Percentiles rank a stretch among this genome's conserved stretches.
Conservation (phyloP, 1,140 invertebrate species). For the Aplysia californica region DNA sequence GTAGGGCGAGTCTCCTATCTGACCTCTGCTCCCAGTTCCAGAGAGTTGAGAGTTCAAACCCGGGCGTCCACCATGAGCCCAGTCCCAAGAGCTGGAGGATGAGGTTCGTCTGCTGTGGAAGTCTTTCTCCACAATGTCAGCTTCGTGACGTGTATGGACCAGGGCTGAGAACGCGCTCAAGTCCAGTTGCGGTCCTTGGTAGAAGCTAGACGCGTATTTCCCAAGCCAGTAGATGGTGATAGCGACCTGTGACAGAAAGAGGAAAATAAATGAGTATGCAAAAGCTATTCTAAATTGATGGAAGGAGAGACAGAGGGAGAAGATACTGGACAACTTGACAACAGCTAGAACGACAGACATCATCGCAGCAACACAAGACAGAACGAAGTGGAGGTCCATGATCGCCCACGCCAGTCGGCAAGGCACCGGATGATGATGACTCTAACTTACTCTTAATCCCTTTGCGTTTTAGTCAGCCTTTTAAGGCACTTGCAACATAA, state of each 20-base stretch:
- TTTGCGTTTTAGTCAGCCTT: no score
- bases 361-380: not conserved
- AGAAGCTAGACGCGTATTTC: constrained; percentile 35
- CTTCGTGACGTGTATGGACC: constrained; percentile 44
- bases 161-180: constrained; percentile 58
- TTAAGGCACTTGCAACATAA: no score
- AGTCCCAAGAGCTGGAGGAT: constrained; percentile 35
- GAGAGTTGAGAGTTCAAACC: not conserved
- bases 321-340: not conserved
- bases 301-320: no score
- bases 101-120: constrained; percentile 32
- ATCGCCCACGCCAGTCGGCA: no score
- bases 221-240: constrained; percentile 63
- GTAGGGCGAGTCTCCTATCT: not conserved
- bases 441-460: no score
- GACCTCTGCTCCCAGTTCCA: not conserved
- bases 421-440: no score
- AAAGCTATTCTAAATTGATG: no score
- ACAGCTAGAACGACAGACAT: not conserved
- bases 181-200: constrained; percentile 58
- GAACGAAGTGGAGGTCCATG: no score
- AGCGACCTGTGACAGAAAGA: constrained; percentile 53
- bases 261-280: not conserved
- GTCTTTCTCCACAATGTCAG: constrained; percentile 45
- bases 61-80: not conserved